Base-by-base conservation (phyloP, 2,113 vertebrate species). In the Leptobrachium leishanense region DNA sequence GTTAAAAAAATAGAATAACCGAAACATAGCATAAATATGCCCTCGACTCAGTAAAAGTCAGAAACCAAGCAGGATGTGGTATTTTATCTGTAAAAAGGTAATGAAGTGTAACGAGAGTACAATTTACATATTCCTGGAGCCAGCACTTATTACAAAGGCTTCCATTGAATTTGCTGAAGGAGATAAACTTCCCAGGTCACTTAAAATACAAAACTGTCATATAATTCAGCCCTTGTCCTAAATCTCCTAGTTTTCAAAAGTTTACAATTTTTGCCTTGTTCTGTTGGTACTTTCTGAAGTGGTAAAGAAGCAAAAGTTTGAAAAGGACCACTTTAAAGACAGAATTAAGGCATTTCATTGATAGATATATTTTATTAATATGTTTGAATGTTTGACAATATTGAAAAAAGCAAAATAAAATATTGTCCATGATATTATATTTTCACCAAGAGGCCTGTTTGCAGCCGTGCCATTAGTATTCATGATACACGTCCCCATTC, bases 111-210 rank as follows among this genome's bases (percentile, higher is more conserved):
- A 39, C 76, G 42, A 78, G 62, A 43, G 68, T 42, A 68, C 76
- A 78, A 78, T 78, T 78, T 78, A 71, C 68, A 78, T 78, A 71
- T 71, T 57, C 55, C 76, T 69, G 44, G 20, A 72, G 76, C 76
- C 68, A 72, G 68, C 76, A 78, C 76, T 71, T 78, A 72, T 78
- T 71, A 78, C 76, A 78, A 72, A 40, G 68, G 13, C 76, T 78
- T 40, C 64, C 68, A 64, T 39, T 50, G 68, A 63, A 78, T 72
- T 62, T 70, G 68, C 76, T 78, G 76, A 72, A 78, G 76, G 42
- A 39, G 54, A 78, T 46, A 53, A 62, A 78, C 44, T 72, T 41
- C 59, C 43, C 13, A 57, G 68, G 76, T 78, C 68, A 78, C 68
- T 78, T 72, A 64, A 71, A 78, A 71, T 70, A 57, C 57, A 20